Percentiles rank a stretch among this genome's conserved stretches.
These are phyloP conservation scores for Setipinna tenuifilis DNA, from an alignment of 2,797 vertebrate genomes.

Conservation along the genomic window DNA sequence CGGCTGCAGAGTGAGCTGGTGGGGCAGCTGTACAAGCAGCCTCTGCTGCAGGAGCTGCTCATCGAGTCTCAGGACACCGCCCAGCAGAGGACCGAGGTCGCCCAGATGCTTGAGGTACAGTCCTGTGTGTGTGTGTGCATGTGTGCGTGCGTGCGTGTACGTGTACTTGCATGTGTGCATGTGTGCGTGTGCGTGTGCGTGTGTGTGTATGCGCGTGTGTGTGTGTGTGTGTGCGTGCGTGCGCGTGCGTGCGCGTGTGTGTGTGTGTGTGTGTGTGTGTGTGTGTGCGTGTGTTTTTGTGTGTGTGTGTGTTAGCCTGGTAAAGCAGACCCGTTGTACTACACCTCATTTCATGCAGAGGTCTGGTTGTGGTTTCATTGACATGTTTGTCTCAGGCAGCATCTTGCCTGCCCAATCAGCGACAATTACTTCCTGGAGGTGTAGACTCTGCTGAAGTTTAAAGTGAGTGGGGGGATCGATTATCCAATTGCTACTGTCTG, in stretches of 20 bases:
- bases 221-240: background rate
- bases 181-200: background rate
- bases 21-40: slow-evolving; percentile 81
- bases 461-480: no score
- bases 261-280: background rate
- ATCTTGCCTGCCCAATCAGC: no score
- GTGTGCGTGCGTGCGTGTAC: background rate
- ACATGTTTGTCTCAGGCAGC: no score
- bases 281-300: background rate
- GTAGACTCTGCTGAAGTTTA: no score
- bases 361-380: no score
- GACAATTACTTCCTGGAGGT: no score
- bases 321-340: no score
- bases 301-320: no score
- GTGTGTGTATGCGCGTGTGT: background rate
- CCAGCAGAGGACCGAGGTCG: slow-evolving; percentile 79
- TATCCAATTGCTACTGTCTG: no score
- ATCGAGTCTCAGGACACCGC: slow-evolving; percentile 84
- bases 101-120: slow-evolving; percentile 81
- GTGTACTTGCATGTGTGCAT: background rate
- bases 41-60: slow-evolving; percentile 78
- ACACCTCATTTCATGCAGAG: no score
- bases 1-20: slow-evolving; percentile 86
- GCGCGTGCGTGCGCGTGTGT: background rate
- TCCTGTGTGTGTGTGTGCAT: slow-evolving; percentile 38